Conservation (phyloP, 2,888 invertebrate genomes). For the Polydrusus cervinus region DNA sequence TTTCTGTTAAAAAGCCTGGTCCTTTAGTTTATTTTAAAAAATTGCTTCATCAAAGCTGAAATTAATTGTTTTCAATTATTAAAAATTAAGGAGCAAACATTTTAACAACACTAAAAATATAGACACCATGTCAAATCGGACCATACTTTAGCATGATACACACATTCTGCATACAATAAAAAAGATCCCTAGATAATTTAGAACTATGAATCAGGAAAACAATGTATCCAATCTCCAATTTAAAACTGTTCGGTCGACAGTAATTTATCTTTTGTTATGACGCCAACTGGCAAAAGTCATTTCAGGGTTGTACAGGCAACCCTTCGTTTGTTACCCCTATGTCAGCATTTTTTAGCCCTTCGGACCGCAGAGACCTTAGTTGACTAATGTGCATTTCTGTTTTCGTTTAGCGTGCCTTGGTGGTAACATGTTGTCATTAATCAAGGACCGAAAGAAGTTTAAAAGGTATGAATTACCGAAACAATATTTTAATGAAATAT, state of each 20-base stretch:
- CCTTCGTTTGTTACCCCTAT: conserved; percentile 58
- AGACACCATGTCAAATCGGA: conserved; percentile 18
- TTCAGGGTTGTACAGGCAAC: conserved; percentile 57
- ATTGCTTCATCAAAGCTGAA: no score
- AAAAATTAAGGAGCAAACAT: neutral
- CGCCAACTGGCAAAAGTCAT: conserved; percentile 65
- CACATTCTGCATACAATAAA: conserved; percentile 10
- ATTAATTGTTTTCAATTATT: no score
- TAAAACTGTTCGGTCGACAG: conserved; percentile 58
- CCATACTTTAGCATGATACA: conserved; percentile 8
- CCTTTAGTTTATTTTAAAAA: no score
- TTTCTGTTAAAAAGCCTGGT: no score
- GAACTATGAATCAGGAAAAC: conserved; percentile 22
- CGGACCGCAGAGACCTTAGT: conserved; percentile 47
- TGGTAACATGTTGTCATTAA: conserved; percentile 37
- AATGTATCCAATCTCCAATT: conserved; percentile 55
- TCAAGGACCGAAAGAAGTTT: conserved; percentile 24
- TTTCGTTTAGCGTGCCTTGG: conserved; percentile 42
- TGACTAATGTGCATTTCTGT: conserved; percentile 53
- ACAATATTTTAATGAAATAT: conserved; percentile 20
- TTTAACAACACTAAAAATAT: neutral
- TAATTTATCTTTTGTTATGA: conserved; percentile 68
- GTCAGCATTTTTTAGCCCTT: conserved; percentile 53
- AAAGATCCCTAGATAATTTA: conserved; percentile 19
- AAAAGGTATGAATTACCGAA: conserved; percentile 18